These are phyloP conservation scores for Okamejei kenojei DNA, from an alignment of 2,797 vertebrate genomes.

Conservation along the genomic window DNA sequence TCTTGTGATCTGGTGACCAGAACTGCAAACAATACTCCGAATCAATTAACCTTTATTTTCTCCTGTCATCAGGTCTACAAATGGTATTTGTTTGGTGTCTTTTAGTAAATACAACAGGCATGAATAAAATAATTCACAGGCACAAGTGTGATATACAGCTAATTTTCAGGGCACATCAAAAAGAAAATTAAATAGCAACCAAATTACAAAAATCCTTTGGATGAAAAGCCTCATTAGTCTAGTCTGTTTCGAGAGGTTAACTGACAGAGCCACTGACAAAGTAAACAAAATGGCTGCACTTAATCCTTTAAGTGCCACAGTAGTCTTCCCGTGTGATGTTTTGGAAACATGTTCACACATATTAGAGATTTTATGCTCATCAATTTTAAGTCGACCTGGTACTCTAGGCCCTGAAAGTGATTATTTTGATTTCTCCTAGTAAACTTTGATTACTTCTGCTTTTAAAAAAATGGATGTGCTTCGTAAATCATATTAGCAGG, in stretches of 20 bases:
- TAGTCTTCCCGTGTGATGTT: not conserved
- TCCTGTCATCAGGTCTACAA: not conserved
- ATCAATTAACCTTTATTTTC: not conserved
- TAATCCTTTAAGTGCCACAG: conserved; percentile 52
- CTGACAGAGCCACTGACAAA: not conserved
- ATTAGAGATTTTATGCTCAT: not conserved
- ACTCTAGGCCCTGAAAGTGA: not conserved
- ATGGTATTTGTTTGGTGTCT: not conserved
- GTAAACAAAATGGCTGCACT: conserved; percentile 61
- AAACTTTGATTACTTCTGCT: not conserved
- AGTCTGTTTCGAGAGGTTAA: not conserved
- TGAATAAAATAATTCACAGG: not conserved
- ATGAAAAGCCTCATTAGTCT: conserved; percentile 5
- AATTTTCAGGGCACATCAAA: not conserved
- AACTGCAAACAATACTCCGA: no score
- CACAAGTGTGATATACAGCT: not conserved
- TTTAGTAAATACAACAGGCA: not conserved
- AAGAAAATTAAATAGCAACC: not conserved
- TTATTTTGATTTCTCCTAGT: not conserved
- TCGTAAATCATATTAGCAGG: not conserved
- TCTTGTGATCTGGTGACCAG: no score
- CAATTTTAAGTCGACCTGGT: not conserved
- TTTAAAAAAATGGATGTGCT: not conserved
- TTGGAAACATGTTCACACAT: not conserved
- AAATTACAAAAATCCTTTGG: not conserved